Evolutionary conservation across 2,113 vertebrate genomes (phyloP), one percentile per base, ranked within the genome.

Genomic region (Tangachromis dhanisi): DNA sequence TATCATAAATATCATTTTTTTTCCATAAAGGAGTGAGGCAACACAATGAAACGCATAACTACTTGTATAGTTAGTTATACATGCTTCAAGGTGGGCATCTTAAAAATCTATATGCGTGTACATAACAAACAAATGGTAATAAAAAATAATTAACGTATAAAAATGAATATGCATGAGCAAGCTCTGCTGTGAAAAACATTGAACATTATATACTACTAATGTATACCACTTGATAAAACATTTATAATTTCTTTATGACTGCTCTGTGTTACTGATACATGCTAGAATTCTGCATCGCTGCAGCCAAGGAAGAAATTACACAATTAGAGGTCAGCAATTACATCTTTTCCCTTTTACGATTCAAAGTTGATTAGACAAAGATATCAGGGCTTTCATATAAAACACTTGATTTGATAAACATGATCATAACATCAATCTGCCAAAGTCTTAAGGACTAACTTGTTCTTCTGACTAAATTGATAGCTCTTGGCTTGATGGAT

Each of bases 41-140:
- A 68, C 35, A 68, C 35, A 68, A 68, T 40, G 35, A 68, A 40
- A 68, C 11, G 0, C 33, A 66, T n/a, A 66, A 38, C 33, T 38
- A n/a, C 10, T 3, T 68, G 35, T 14, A 40, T 40, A 40, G 63
- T 68, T 1, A 29, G 26, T 0, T 68, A 68, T 21, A 68, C 35
- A 14, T 40, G 35, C n/a, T 68, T 68, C 11, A 68, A 0, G 0
- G 1, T 40, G 11, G 11, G 1, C 19, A 21, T 40, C 19, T 38
- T 14, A 68, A 40, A 68, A 68, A 13, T 68, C 6, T 38, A 38
- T 38, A 35, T 38, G 10, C 0, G 1, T 66, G 19, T 3, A 38
- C 1, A 66, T 66, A 66, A 8, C 2, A 66, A 66, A 38, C 10
- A 66, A 35, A 68, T 24, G 0, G 11, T 33, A 33, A 33, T 61